Percentiles rank a stretch among this genome's conserved stretches.
Conservation (phyloP, 2,888 invertebrate genomes). For the Volucella zonaria region DNA sequence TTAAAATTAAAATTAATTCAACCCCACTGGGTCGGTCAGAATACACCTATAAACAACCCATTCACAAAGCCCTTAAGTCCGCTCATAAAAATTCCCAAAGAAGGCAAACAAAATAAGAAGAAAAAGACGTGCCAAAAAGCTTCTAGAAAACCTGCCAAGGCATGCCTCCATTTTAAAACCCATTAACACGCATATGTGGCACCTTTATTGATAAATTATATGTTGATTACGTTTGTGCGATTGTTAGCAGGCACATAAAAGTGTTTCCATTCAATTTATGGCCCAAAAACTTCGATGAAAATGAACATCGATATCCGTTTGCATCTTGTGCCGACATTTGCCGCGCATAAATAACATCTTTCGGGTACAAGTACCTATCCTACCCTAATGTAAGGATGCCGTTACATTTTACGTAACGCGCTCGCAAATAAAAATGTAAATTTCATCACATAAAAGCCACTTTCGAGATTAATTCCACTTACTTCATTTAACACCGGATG, state of each 20-base stretch:
- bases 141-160: conserved; percentile 16
- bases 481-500: conserved; percentile 72
- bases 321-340: background rate
- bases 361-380: background rate
- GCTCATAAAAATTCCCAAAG: conserved; percentile 28
- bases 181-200: conserved; percentile 69
- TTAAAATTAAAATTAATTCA: conserved; percentile 45
- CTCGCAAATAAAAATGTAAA: conserved; percentile 71
- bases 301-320: conserved; percentile 63
- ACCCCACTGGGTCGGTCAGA: background rate
- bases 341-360: background rate
- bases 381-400: background rate
- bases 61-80: conserved; percentile 40
- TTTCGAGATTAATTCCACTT: conserved; percentile 72
- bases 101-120: background rate
- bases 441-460: conserved; percentile 74
- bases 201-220: conserved; percentile 60
- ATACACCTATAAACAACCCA: conserved; percentile 45
- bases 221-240: conserved; percentile 55
- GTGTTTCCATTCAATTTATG: conserved; percentile 53
- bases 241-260: conserved; percentile 33
- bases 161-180: conserved; percentile 63
- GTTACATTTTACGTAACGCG: background rate
- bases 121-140: background rate
- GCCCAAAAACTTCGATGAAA: conserved; percentile 59